Evolutionary conservation across 2,888 invertebrate genomes (phyloP), one percentile per base, ranked within the genome.

Genomic region (Thereva nobilitata): DNA sequence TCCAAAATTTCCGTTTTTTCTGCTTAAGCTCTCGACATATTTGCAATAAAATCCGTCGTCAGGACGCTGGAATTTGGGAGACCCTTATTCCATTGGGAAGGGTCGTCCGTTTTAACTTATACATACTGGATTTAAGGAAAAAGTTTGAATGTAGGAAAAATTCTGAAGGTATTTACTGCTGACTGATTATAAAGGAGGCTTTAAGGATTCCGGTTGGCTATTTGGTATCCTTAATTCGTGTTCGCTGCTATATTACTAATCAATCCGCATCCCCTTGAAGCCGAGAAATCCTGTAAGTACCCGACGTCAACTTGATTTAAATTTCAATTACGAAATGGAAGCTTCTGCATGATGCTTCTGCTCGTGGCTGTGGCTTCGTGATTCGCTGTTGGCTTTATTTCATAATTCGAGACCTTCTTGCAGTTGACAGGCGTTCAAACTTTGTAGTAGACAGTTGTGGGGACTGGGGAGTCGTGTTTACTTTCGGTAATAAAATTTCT

Each of bases 251-350:
- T 12, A 47, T 47, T 38, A 5, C 9, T 37, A 47, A 45, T 35
- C 37, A 59, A 59, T 37, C 35, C 59, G 45, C 49, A 38, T 12
- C 38, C 23, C 23, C 59, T 59, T 49, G 47, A 12, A 65, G 56
- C 38, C 64, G 56, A 42, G 56, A 54, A 37, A 52, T 61, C 56
- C 52, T 37, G 44, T 50, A 63, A 68, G 66, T 66, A 68, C 65
- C 66, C 65, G n/a, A 55, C 55, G 68, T 68, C 68, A 68, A 56
- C 66, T 66, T 68, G 66, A 68, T 66, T 68, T 66, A 68, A 68
- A 68, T 66, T 68, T 68, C 68, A 68, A 68, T 68, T 68, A 68
- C 66, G 55, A 68, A 68, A 68, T 68, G 63, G 68, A 68, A 64
- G 40, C 37, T 47, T 38, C 53, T 38, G 4, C 37, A 23, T 34